Percentiles rank a stretch among this genome's conserved stretches.
Evolutionary conservation across 2,888 invertebrate genomes (phyloP).

Genomic region (Cecidostiba fungosa): DNA sequence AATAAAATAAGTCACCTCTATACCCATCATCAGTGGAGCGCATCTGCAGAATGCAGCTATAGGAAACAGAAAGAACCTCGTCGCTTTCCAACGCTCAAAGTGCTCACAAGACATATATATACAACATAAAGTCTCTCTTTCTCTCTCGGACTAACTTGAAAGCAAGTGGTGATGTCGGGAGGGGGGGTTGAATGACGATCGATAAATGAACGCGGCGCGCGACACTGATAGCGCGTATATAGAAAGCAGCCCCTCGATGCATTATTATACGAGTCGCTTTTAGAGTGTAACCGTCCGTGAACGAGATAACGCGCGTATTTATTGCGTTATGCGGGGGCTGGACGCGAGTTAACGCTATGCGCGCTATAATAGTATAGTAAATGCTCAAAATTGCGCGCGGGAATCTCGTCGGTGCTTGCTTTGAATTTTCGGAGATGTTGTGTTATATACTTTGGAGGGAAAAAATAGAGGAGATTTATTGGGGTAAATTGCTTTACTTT

Average conservation of each 20-base stretch:
- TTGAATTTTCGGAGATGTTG: background rate
- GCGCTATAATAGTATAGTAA: background rate
- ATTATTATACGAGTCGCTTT: conserved; percentile 71
- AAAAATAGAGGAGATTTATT: background rate
- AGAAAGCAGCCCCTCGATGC: conserved; percentile 43
- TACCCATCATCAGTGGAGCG: no score
- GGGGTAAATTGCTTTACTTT: conserved; percentile 23
- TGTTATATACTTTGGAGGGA: background rate
- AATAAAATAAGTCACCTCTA: background rate
- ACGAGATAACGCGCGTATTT: conserved; percentile 74
- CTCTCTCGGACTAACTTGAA: background rate
- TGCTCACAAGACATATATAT: background rate
- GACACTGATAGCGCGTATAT: conserved; percentile 40
- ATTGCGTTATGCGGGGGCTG: conserved; percentile 63
- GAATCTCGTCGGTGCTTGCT: background rate
- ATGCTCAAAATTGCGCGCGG: background rate
- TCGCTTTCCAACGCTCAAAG: background rate
- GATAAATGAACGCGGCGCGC: conserved; percentile 70
- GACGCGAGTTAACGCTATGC: background rate
- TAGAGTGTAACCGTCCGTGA: conserved; percentile 76
- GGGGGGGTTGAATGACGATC: conserved; percentile 70
- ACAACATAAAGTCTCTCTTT: no score
- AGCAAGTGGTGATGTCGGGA: conserved; percentile 47
- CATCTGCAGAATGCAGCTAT: no score
- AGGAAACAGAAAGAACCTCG: no score